Conservation (phyloP, 2,888 invertebrate species). For the Mythimna lalbum region DNA sequence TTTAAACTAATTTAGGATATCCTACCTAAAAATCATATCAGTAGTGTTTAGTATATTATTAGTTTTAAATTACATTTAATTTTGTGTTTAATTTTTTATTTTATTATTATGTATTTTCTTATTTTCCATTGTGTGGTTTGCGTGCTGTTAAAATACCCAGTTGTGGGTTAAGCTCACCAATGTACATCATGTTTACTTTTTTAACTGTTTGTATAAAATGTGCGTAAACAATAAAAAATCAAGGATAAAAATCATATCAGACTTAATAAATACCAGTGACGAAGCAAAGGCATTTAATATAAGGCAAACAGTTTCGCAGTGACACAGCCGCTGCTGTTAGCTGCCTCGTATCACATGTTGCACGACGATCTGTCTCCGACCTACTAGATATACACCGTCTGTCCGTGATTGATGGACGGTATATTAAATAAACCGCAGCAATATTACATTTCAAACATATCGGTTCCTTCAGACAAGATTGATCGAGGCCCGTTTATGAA, state of each 20-base stretch:
- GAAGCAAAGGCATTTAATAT: constrained; percentile 57
- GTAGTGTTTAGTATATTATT: too few species aligned
- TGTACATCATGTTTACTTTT: too few species aligned
- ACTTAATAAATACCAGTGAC: constrained; percentile 59
- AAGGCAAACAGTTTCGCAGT: constrained; percentile 48
- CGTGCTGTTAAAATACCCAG: too few species aligned
- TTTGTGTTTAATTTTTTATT: too few species aligned
- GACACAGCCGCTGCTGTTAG: constrained; percentile 42
- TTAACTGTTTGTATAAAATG: too few species aligned
- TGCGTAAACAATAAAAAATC: too few species aligned
- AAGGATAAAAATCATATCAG: constrained; percentile 1
- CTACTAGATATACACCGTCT: constrained; percentile 76
- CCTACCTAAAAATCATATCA: background rate
- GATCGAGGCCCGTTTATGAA: constrained; percentile 81
- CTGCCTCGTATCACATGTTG: constrained; percentile 78
- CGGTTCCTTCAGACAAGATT: constrained; percentile 84
- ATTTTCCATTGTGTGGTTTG: too few species aligned
- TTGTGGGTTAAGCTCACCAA: too few species aligned
- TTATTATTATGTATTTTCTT: too few species aligned
- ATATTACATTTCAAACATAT: constrained; percentile 88
- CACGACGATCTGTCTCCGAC: constrained; percentile 84
- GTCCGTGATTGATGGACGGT: constrained; percentile 85
- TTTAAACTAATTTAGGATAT: background rate
- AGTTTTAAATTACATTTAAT: too few species aligned
- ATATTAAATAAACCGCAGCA: constrained; percentile 87